Percentiles rank a stretch among this genome's conserved stretches.
These are phyloP conservation scores for Aporrectodea caliginosa DNA, from an alignment of 1,140 invertebrate genomes.

Conservation along the genomic window DNA sequence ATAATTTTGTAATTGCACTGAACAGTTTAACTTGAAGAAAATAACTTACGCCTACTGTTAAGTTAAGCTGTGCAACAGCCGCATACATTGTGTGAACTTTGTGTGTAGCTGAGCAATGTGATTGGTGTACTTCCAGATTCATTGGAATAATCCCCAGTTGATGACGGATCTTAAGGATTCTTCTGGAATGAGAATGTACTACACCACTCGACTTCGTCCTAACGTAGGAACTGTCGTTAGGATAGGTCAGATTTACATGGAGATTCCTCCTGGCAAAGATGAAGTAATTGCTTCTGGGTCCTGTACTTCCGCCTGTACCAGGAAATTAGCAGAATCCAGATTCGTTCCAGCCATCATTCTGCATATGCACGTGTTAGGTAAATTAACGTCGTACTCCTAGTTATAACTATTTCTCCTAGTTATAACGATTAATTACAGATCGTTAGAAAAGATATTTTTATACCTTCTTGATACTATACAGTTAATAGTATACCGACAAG, in stretches of 20 bases:
- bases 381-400: no score
- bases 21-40: no score
- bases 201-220: not conserved
- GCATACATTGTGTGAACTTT: no score
- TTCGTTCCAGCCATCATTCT: not conserved
- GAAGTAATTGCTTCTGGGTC: not conserved
- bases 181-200: constrained; percentile 5
- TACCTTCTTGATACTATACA: not conserved
- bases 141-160: not conserved
- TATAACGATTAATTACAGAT: no score
- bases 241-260: not conserved
- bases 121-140: no score
- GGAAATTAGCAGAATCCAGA: not conserved
- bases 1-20: no score
- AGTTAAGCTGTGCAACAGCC: no score
- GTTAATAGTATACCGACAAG: not conserved
- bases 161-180: not conserved
- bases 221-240: not conserved
- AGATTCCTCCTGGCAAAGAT: not conserved
- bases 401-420: not conserved
- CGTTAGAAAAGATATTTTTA: no score
- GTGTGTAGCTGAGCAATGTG: no score
- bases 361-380: not conserved
- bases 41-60: no score
- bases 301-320: not conserved